Evolutionary conservation across 2,797 vertebrate genomes (phyloP).

Genomic region (Coregonus suidteri): DNA sequence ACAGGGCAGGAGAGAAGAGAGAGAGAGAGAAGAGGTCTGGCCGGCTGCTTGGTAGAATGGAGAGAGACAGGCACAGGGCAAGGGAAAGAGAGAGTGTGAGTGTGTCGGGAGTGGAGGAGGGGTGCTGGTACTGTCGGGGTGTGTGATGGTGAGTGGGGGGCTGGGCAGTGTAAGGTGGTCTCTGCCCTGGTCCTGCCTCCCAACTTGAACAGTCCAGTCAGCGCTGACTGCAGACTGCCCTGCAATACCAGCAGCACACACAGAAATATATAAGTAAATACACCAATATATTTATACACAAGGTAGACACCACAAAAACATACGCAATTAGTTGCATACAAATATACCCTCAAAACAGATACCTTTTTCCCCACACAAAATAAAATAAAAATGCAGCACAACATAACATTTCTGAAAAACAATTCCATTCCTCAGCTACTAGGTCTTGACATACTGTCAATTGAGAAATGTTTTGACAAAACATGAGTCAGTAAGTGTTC

Average conservation of each 20-base stretch:
- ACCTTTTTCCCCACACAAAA: no score
- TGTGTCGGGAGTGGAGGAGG: constrained; percentile 59
- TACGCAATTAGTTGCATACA: constrained; percentile 13
- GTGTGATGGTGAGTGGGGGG: constrained; percentile 55
- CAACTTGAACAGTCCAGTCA: constrained; percentile 27
- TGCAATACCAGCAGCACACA: constrained; percentile 43
- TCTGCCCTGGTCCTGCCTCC: constrained; percentile 58
- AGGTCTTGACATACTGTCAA: no score
- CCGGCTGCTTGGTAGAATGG: constrained; percentile 61
- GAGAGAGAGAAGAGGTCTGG: constrained; percentile 46
- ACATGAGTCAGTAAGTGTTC: no score
- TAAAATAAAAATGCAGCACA: no score
- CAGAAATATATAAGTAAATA: constrained; percentile 30
- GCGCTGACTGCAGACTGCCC: constrained; percentile 18
- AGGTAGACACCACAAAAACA: background rate
- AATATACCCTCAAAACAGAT: background rate
- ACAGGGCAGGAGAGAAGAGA: constrained; percentile 29
- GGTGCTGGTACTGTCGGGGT: constrained; percentile 54
- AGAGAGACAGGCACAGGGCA: constrained; percentile 47
- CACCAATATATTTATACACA: constrained; percentile 22
- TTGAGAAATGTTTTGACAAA: no score
- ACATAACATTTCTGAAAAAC: no score
- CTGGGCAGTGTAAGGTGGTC: constrained; percentile 59
- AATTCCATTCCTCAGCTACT: no score
- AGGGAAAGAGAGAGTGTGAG: constrained; percentile 36